Evolutionary conservation across 2,888 invertebrate species (phyloP), one percentile per base, ranked within the genome.

Genomic region (Drosophila acutilabella): DNA sequence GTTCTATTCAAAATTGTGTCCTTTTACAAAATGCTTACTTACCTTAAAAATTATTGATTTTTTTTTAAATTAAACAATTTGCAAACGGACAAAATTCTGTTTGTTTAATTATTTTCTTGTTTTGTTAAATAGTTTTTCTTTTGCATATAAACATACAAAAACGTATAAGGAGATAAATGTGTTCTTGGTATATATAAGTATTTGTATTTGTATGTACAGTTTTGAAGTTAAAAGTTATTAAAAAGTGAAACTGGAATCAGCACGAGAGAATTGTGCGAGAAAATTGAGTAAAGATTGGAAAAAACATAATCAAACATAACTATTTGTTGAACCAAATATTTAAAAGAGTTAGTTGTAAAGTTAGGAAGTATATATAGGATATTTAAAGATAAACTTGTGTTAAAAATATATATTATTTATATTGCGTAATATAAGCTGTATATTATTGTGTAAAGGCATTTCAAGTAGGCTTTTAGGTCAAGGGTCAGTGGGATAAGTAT

Each of bases 81-180:
- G 66, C 18, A 80, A 89, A 70, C 11, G 84, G 74, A 84, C 81
- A 89, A 67, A 79, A 79, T 81, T 79, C 23, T 51, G 62, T 54
- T 44, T 23, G 6, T 13, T 6, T 41, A 41, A 48, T 45, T 51
- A 50, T 65, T 53, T 1, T 57, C 50, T 57, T 23, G 13, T 18
- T 70, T 53, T 14, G 36, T 11, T n/a, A n/a, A n/a, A n/a, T 57
- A 23, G 50, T 10, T 65, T 58, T 52, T 33, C 56, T 30, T n/a
- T 60, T 67, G 30, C 30, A 30, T 23, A 65, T 62, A 58, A 58
- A 82, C 70, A 87, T 87, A 87, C 89, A 88, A 88, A 84, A 84
- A 88, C 81, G 71, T 76, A 61, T 59, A 45, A 53, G 64, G 48
- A 60, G 50, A 51, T 61, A 60, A 53, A 51, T 64, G 64, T 64